These are phyloP conservation scores for Epsilonema sp. DNA, from an alignment of 2,888 invertebrate species.

Conservation along the genomic window DNA sequence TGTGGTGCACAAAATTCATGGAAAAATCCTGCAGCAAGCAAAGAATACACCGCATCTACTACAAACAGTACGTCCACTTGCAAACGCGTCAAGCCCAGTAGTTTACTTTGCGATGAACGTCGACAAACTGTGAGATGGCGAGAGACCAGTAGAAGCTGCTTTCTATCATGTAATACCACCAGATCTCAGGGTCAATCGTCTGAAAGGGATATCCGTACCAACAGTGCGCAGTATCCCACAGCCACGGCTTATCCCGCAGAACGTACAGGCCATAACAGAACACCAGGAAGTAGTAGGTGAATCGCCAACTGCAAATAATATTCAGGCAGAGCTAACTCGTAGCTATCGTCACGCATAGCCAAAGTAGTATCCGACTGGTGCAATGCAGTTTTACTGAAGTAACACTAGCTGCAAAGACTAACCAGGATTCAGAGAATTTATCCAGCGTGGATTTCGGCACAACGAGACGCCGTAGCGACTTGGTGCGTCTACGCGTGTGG, in stretches of 20 bases:
- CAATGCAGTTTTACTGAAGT: too few species aligned
- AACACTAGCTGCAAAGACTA: too few species aligned
- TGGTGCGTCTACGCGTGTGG: background rate
- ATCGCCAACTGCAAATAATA: too few species aligned
- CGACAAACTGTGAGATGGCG: slow-evolving; percentile 20
- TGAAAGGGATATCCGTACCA: slow-evolving; percentile 18
- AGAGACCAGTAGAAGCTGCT: slow-evolving; percentile 35
- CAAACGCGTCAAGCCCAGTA: too few species aligned
- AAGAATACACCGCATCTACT: too few species aligned
- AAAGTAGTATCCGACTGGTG: too few species aligned
- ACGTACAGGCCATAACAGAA: slow-evolving; percentile 16
- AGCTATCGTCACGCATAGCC: too few species aligned
- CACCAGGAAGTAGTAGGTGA: slow-evolving; percentile 16
- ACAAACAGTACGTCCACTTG: too few species aligned
- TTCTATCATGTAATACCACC: slow-evolving; percentile 36
- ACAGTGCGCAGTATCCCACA: slow-evolving; percentile 25
- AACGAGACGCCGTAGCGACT: too few species aligned
- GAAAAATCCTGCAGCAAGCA: too few species aligned
- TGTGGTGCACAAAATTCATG: slow-evolving; percentile 94
- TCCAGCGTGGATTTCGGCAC: background rate
- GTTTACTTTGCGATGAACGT: slow-evolving; percentile 34
- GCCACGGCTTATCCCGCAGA: slow-evolving; percentile 26
- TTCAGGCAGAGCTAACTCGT: too few species aligned
- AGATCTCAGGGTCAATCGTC: slow-evolving; percentile 15
- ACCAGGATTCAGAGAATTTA: slow-evolving; percentile 5